Percentiles rank a stretch among this genome's conserved stretches.
Conservation (phyloP, 2,113 vertebrate species). For the Festucalex cinctus region DNA sequence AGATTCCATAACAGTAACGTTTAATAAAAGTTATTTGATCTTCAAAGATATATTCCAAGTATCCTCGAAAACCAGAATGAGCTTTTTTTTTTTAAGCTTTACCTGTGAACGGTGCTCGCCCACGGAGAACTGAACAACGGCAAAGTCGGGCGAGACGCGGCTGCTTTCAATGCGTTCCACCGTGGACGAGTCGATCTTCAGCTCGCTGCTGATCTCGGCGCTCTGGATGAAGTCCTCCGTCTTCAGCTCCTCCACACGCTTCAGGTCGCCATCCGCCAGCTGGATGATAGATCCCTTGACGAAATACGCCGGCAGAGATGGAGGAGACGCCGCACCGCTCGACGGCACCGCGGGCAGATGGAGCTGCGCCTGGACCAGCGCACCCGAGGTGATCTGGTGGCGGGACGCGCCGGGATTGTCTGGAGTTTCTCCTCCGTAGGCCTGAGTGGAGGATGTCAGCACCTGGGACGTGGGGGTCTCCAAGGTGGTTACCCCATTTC, state of each 20-base stretch:
- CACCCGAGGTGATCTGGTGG: constrained; percentile 39
- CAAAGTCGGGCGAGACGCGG: constrained; percentile 82
- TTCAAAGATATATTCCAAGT: not conserved
- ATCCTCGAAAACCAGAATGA: not conserved
- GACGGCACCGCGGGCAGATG: constrained; percentile 85
- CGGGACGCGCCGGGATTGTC: constrained; percentile 28
- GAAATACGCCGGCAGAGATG: constrained; percentile 92
- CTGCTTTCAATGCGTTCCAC: constrained; percentile 93
- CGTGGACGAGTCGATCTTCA: constrained; percentile 98
- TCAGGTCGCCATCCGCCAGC: constrained; percentile 93
- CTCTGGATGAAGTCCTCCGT: constrained; percentile 99
- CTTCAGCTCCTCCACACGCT: constrained; percentile 96
- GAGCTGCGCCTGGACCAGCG: constrained; percentile 89
- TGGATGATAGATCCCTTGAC: constrained; percentile 98
- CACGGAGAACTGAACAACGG: constrained; percentile 92
- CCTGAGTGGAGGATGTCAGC: constrained; percentile 73
- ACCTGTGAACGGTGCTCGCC: constrained; percentile 97
- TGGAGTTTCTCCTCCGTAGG: constrained; percentile 78
- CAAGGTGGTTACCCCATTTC: constrained; percentile 69
- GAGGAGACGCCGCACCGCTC: constrained; percentile 70
- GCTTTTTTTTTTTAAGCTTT: constrained; percentile 39
- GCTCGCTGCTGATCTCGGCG: constrained; percentile 91
- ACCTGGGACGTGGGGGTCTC: constrained; percentile 74
- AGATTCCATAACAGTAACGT: not conserved
- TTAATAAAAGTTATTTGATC: not conserved